Base-by-base conservation (phyloP, 2,888 invertebrate species). In the Chrysolina oricalcia region DNA sequence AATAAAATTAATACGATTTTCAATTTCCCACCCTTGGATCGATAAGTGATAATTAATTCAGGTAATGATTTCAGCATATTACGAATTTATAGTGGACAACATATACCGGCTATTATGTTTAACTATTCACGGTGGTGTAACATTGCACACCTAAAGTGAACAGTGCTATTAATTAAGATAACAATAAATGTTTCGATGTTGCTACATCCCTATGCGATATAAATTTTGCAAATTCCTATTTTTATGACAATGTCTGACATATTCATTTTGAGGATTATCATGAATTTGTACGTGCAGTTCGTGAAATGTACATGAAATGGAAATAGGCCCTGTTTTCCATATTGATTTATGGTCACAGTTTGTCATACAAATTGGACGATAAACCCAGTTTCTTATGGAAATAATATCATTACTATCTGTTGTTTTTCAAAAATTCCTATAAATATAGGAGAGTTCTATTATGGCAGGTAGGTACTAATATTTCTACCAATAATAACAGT, bases 31-130 rank as follows among this genome's bases (percentile, higher is more conserved):
- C 48, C 48, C n/a, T n/a, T 53, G 19, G 17, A 48, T 41, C 46
- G 56, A 68, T 68, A 53, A 8, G 40, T 64, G 67, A 53, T 81
- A 83, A 83, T 83, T 82, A 81, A 81, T 82, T 82, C 80, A 78
- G 80, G 78, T 79, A 81, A 83, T 80, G 79, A 79, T 81, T 80
- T 80, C 70, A 76, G 77, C 77, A 74, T 73, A 74, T 76, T 76
- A 78, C 81, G 78, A 81, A 82, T 82, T 81, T 80, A 68, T 68
- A 68, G 53, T 68, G 41, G 21, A 68, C 68, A 68, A 68, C 53
- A 68, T 50, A 48, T 62, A 46, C 35, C 35, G 53, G 76, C 67
- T 73, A 76, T 76, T 73, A 70, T 76, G 73, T 73, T 76, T 66
- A 76, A 73, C 76, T 63, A 70, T 70, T 66, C 70, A 71, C 65